Evolutionary conservation across 2,113 vertebrate species (phyloP), one percentile per base, ranked within the genome.

Genomic region (Stegostoma tigrinum): DNA sequence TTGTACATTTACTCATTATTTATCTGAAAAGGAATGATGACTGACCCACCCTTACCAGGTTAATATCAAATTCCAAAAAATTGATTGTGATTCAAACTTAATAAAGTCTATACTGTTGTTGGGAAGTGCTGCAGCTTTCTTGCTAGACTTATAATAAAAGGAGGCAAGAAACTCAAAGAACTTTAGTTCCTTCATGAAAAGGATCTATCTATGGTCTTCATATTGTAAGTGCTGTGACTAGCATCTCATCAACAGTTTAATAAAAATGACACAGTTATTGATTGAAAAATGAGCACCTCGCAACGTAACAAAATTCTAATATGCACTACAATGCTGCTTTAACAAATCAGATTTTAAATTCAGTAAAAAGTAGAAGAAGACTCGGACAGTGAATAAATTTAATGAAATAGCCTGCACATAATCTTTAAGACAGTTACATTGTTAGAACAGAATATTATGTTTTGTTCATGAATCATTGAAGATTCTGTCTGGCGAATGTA

Each of bases 401-500:
- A 72, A 48, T 75, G 45, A 95, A 95, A 72, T 52, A 95, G 75
- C 75, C 75, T 34, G 94, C 94, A 52, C 67, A 72, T 75, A 48
- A 48, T 27, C 45, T 42, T 30, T 34, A 72, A 91, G 55, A 61
- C 52, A 90, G 17, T 27, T 10, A 61, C 24, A 45, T 90, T 61
- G 61, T 90, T 90, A 91, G n/a, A 66, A 93, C 19, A 67, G 89
- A 93, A 93, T 93, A 19, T 38, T 93, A 67, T 66, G 89, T 93
- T 93, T 61, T 90, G 34, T 64, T 93, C 89, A 93, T 66, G 87
- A n/a, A 90, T 64, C 87, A 90, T 61, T 15, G 64, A 38, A 42
- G 61, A 34, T 93, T 67, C 89, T 66, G 89, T 66, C 17, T 93
- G 61, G n/a, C 19, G 42, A 93, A 34, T 66, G 21, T 38, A 38